A percentile compares a stretch with the other conserved stretches of the same genome.
These are phyloP conservation scores for Microhierax caerulescens DNA, from an alignment of 2,797 vertebrate genomes.

Conservation along the genomic window DNA sequence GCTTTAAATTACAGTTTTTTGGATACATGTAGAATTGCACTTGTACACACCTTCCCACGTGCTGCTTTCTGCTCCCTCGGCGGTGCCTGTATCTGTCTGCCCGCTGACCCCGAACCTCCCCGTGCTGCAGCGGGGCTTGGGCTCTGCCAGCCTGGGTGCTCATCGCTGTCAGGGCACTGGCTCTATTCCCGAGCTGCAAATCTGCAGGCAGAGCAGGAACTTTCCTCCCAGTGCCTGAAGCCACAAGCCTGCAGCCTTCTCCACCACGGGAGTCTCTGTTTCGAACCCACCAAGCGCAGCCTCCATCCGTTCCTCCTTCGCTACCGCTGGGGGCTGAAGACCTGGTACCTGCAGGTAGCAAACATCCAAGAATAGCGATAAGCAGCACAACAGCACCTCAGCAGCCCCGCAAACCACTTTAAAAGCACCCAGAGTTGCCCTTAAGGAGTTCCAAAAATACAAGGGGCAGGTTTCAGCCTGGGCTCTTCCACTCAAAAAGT, in stretches of 20 bases:
- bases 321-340: accelerated
- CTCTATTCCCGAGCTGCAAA: neutral
- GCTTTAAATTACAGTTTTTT: accelerated
- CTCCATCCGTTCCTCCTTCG: accelerated
- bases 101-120: accelerated
- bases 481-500: neutral
- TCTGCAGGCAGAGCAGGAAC: neutral
- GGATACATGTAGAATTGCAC: accelerated
- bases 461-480: neutral
- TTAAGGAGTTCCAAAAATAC: neutral
- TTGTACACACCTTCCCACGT: accelerated
- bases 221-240: neutral
- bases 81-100: accelerated
- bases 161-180: neutral
- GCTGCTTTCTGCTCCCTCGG: neutral
- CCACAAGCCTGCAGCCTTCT: neutral
- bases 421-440: neutral
- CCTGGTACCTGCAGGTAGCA: neutral
- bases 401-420: neutral
- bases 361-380: neutral
- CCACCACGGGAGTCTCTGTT: accelerated
- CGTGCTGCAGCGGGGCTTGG: neutral
- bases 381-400: neutral
- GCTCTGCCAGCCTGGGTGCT: neutral
- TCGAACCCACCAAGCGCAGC: neutral